phyloP scores from a whole-genome alignment of 2,797 vertebrate species.

The Petrocephalus sullivani region DNA sequence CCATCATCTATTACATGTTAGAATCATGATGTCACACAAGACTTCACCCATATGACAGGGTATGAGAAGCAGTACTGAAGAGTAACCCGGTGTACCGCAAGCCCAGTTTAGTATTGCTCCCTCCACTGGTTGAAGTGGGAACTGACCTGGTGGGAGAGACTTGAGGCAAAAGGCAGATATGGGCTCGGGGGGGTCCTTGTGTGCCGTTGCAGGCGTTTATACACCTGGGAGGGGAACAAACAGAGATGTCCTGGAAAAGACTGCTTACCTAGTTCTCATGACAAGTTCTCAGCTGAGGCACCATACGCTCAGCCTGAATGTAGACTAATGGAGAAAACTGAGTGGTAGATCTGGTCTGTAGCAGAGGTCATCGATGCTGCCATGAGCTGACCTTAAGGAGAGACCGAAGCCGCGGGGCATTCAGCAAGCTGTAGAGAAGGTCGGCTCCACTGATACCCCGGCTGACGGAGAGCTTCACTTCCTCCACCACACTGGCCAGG shows the following conservation, averaged over 20 bases:
- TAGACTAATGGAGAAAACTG: not conserved
- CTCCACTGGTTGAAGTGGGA: not conserved
- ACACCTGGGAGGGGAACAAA: constrained; percentile 62
- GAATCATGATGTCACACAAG: not conserved
- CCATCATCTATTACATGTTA: constrained; percentile 61
- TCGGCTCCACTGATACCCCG: constrained; percentile 73
- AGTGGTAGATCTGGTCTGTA: not conserved
- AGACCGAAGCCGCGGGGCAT: constrained; percentile 83
- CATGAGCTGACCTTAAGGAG: constrained; percentile 76
- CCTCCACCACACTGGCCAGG: constrained; percentile 73
- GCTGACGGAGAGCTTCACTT: constrained; percentile 72
- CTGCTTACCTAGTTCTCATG: constrained; percentile 6
- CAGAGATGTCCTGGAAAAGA: not conserved
- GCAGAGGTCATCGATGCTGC: not conserved
- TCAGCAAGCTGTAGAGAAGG: constrained; percentile 76
- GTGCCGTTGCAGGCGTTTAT: constrained; percentile 78
- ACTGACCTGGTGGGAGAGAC: constrained; percentile 76
- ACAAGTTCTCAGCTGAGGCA: not conserved
- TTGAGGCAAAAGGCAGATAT: constrained; percentile 60
- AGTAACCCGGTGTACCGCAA: not conserved
- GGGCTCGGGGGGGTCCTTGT: constrained; percentile 62
- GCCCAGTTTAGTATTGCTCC: not conserved
- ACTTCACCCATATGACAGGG: not conserved
- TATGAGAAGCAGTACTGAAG: not conserved
- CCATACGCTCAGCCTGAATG: not conserved